Conservation (phyloP, 1,140 invertebrate species). For the Solen grandis region DNA sequence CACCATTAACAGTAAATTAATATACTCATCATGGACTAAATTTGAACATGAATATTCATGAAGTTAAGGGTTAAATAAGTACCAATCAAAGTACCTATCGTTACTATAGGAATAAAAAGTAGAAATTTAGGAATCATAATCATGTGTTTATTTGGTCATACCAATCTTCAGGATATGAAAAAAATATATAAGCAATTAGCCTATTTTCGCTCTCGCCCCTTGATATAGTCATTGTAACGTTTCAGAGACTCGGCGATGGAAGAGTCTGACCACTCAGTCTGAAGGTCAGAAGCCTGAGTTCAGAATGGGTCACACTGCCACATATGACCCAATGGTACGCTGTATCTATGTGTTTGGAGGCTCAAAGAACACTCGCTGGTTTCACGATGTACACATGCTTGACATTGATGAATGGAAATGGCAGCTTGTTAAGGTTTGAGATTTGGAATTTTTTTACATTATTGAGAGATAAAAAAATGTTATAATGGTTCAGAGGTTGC, state of each 20-base stretch:
- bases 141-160: too few relatives aligned
- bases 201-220: too few relatives aligned
- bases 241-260: constrained; percentile 76
- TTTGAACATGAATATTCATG: too few relatives aligned
- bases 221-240: too few relatives aligned
- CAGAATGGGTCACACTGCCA: constrained; percentile 78
- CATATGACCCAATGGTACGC: constrained; percentile 76
- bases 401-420: constrained; percentile 79
- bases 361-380: constrained; percentile 79
- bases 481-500: background rate
- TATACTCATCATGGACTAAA: too few relatives aligned
- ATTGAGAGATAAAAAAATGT: background rate
- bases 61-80: too few relatives aligned
- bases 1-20: too few relatives aligned
- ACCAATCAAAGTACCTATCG: too few relatives aligned
- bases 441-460: background rate
- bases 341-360: constrained; percentile 79
- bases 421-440: constrained; percentile 78
- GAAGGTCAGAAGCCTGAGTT: constrained; percentile 76
- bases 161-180: too few relatives aligned
- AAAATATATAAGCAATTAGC: too few relatives aligned
- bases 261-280: constrained; percentile 59
- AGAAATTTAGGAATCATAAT: too few relatives aligned
- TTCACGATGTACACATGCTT: constrained; percentile 78
- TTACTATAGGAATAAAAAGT: too few relatives aligned